Conservation (phyloP, 2,888 invertebrate species). For the Pachydiplax longipennis region DNA sequence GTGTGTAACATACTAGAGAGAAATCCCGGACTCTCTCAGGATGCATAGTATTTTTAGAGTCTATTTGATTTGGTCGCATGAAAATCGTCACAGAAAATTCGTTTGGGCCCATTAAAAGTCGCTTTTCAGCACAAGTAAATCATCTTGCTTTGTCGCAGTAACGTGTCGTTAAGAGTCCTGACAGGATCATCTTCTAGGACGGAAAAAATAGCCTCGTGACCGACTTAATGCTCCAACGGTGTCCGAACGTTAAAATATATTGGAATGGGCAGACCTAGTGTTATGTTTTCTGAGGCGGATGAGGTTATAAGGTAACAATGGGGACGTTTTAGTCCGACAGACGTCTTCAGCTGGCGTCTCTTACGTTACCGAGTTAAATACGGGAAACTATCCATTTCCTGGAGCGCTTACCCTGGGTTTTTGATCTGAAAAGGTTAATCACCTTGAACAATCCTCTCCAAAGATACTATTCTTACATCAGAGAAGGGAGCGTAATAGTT, state of each 20-base stretch:
- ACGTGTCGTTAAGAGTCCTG: not conserved
- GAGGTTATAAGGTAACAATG: not conserved
- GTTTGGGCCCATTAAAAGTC: not conserved
- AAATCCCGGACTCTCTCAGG: not conserved
- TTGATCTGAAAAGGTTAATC: constrained; percentile 29
- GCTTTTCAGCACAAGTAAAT: not conserved
- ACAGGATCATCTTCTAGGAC: not conserved
- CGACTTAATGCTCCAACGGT: not conserved
- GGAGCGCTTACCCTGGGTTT: not conserved
- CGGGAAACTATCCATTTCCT: constrained; percentile 1
- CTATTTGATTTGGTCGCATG: not conserved
- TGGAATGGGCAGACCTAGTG: not conserved
- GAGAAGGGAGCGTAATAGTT: not conserved
- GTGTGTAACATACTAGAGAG: constrained; percentile 26
- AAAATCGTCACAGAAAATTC: not conserved
- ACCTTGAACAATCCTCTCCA: constrained; percentile 10
- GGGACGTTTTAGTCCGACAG: not conserved
- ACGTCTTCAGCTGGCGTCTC: not conserved
- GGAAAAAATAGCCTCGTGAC: not conserved
- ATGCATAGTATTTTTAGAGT: constrained; percentile 28
- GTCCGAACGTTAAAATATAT: not conserved
- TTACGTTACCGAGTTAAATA: not conserved
- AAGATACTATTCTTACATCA: constrained; percentile 39
- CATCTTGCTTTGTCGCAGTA: not conserved
- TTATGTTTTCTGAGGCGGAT: not conserved